phyloP scores from a whole-genome alignment of 2,797 vertebrate genomes.

The Crenichthys baileyi region DNA sequence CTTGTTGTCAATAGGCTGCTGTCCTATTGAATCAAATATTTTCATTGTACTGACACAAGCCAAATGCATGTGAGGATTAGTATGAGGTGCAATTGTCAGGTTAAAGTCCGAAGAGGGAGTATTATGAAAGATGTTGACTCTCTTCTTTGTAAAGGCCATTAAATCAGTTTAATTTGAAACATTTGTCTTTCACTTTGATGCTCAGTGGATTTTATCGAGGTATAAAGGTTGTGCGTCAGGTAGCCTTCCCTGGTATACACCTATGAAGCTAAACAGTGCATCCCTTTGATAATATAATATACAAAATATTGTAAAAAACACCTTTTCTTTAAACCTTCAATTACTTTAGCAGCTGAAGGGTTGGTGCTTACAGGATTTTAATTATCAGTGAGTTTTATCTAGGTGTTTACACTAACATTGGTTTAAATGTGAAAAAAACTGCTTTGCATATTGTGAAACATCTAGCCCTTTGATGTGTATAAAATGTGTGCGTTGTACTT shows the following conservation, averaged over 20 bases:
- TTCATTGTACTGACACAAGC: not conserved
- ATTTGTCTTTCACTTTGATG: slow-evolving; percentile 11
- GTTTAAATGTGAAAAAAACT: too few relatives aligned
- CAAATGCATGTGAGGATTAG: slow-evolving; percentile 17
- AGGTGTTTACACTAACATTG: not conserved
- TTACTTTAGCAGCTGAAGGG: slow-evolving; percentile 1
- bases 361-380: slow-evolving; percentile 29
- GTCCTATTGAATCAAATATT: slow-evolving; percentile 6
- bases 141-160: slow-evolving; percentile 29
- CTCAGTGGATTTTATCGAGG: slow-evolving; percentile 1
- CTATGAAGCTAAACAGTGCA: not conserved
- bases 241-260: not conserved
- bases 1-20: not conserved
- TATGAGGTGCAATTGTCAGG: slow-evolving; percentile 15
- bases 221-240: not conserved
- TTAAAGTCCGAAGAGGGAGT: slow-evolving; percentile 53
- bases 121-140: slow-evolving; percentile 6
- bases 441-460: too few relatives aligned
- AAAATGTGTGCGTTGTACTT: too few relatives aligned
- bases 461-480: too few relatives aligned
- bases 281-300: not conserved
- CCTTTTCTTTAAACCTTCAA: not conserved
- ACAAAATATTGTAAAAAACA: slow-evolving; percentile 8
- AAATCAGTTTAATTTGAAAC: slow-evolving; percentile 21
- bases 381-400: slow-evolving; percentile 12